A percentile compares a stretch with the other conserved stretches of the same genome.
Conservation (phyloP, 2,888 invertebrate species). For the Epinotia nisella region DNA sequence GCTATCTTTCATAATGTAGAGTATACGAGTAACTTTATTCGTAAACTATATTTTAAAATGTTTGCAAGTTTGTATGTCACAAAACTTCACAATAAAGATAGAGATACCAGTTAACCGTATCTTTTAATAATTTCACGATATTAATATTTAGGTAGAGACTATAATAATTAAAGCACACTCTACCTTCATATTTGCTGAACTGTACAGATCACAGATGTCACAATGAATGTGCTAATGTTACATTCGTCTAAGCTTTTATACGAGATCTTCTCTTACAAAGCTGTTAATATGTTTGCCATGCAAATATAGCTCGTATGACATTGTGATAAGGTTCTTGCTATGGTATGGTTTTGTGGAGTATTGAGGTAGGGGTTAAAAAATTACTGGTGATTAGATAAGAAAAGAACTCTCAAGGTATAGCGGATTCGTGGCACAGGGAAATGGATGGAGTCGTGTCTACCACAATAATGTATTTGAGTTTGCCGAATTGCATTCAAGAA, state of each 20-base stretch:
- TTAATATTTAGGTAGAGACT: conserved; percentile 9
- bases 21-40: too few species aligned
- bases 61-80: not conserved
- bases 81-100: not conserved
- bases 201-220: conserved; percentile 48
- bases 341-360: not conserved
- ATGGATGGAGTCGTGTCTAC: conserved; percentile 55
- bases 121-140: not conserved
- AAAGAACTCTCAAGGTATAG: conserved; percentile 72
- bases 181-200: conserved; percentile 59
- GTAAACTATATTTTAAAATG: not conserved
- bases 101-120: too few species aligned
- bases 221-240: conserved; percentile 46
- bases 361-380: conserved; percentile 74
- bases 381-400: conserved; percentile 72
- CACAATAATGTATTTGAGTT: not conserved
- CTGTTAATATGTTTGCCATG: not conserved
- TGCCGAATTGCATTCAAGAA: too few species aligned
- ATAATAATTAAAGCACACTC: not conserved
- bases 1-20: not conserved
- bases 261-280: conserved; percentile 40
- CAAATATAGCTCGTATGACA: not conserved
- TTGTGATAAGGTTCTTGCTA: not conserved
- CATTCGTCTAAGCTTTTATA: conserved; percentile 67
- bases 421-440: conserved; percentile 52